Base-by-base conservation (phyloP, 2,113 vertebrate species). In the Callopanchax toddi region DNA sequence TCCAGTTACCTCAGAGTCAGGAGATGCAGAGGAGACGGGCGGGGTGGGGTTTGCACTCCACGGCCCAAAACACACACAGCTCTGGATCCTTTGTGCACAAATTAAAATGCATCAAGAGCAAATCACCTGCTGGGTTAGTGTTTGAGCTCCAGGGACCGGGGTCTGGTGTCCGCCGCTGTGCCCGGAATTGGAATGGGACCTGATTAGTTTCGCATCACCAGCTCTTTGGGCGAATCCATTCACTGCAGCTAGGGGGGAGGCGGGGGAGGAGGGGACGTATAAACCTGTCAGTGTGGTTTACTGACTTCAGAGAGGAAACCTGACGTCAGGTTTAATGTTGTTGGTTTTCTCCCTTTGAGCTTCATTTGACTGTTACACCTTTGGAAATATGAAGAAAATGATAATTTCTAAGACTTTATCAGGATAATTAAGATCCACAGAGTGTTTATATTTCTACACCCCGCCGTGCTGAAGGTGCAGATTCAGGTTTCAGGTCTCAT, bases 141-240 rank as follows among this genome's bases (percentile, higher is more conserved):
- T 52, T 56, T 45, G 76, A 60, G 76, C 65, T 51, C 21, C 11
- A 13, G 58, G 59, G 56, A 26, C 11, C 15, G 13, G 48, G 69
- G 65, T 40, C 70, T 55, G 68, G 21, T 62, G 69, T 83, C 71
- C 62, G 67, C 48, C 9, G 51, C 67, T 81, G 82, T 83, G 82
- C 66, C 69, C 69, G 59, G 85, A 79, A 81, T 85, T 60, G 77
- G 59, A 87, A 83, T 87, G 70, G 78, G 80, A 67, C 79, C 69
- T 44, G 82, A 87, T 87, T 83, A 87, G 82, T 85, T 57, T 79
- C 62, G 63, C 74, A 52, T 79, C 72, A 49, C 34, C 49, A 62
- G 46, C 48, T 83, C 74, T 72, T 67, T 54, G 45, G 62, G 63
- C 10, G 29, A 66, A 65, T 53, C 70, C 67, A 78, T 84, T 84